These are phyloP conservation scores for Pseudomyrmex flavicornis DNA, from an alignment of 1,140 invertebrate genomes.

Conservation along the genomic window DNA sequence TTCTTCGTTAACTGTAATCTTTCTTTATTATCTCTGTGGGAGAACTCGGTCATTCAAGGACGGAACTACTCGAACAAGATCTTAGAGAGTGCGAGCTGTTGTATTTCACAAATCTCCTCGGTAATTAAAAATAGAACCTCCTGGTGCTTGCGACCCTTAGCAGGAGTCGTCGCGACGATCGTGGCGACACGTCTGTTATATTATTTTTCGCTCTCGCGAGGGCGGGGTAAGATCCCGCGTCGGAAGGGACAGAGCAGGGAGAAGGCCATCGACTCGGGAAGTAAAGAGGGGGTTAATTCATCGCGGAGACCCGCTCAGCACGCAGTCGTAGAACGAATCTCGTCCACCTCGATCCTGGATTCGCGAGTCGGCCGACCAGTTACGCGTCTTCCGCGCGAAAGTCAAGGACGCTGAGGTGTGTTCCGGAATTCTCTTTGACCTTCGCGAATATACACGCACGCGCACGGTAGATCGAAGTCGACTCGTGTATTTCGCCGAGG, in stretches of 20 bases:
- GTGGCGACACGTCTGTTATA: conserved; percentile 8
- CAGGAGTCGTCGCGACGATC: background rate
- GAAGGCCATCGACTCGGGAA: conserved; percentile 59
- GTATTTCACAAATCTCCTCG: too few relatives aligned
- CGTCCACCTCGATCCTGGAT: conserved; percentile 73
- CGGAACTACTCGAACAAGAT: too few relatives aligned
- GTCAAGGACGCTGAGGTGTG: conserved; percentile 69
- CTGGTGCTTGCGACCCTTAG: background rate
- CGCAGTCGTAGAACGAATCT: conserved; percentile 75
- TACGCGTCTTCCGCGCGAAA: conserved; percentile 74
- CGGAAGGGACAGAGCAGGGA: conserved; percentile 16
- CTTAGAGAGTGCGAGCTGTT: background rate
- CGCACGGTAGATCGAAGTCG: conserved; percentile 21
- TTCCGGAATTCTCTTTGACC: conserved; percentile 57
- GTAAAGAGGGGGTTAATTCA: conserved; percentile 76
- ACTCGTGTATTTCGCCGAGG: conserved; percentile 40
- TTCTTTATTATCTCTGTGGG: too few relatives aligned
- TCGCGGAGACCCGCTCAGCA: conserved; percentile 72
- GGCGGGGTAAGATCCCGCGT: conserved; percentile 40
- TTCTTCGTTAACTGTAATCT: too few relatives aligned
- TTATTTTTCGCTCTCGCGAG: conserved; percentile 18
- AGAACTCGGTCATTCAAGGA: too few relatives aligned
- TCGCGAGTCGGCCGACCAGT: conserved; percentile 61
- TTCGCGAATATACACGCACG: conserved; percentile 54
- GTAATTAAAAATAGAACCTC: conserved; percentile 6